phyloP scores from a whole-genome alignment of 1,140 invertebrate species.

The Nasonia giraulti region DNA sequence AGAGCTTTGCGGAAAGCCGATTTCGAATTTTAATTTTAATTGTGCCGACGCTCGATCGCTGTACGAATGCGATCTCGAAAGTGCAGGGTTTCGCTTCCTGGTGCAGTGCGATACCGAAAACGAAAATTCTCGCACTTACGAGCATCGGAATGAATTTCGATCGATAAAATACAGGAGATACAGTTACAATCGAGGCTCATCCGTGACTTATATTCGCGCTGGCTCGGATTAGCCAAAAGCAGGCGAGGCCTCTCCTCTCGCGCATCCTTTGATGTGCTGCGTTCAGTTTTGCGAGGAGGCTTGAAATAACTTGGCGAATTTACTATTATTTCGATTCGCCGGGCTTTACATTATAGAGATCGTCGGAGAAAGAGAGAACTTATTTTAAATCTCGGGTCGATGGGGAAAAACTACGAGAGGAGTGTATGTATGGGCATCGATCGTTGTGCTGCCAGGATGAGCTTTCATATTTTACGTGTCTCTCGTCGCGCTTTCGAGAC shows the following conservation, averaged over 20 bases:
- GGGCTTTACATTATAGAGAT: background rate
- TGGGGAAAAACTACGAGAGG: background rate
- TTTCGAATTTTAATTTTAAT: too few species aligned
- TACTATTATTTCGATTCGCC: conserved; percentile 34
- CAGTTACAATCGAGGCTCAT: background rate
- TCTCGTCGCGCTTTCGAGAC: too few species aligned
- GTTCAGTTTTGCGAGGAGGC: background rate
- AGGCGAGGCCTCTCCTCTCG: conserved; percentile 10
- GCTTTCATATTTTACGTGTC: conserved; percentile 12
- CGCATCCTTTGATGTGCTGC: conserved; percentile 39
- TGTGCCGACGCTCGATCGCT: too few species aligned
- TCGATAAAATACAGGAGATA: background rate
- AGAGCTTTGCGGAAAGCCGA: too few species aligned
- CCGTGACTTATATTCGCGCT: too few species aligned
- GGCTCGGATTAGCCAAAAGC: background rate
- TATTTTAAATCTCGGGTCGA: conserved; percentile 12
- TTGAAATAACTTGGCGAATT: conserved; percentile 41
- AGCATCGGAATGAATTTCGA: background rate
- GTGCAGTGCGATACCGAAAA: background rate
- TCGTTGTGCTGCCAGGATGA: background rate
- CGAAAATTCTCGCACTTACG: background rate
- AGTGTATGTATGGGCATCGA: background rate
- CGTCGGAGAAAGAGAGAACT: background rate
- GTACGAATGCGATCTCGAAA: too few species aligned
- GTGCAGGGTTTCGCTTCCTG: too few species aligned